phyloP scores from a whole-genome alignment of 2,113 vertebrate genomes.

The Ictalurus furcatus region DNA sequence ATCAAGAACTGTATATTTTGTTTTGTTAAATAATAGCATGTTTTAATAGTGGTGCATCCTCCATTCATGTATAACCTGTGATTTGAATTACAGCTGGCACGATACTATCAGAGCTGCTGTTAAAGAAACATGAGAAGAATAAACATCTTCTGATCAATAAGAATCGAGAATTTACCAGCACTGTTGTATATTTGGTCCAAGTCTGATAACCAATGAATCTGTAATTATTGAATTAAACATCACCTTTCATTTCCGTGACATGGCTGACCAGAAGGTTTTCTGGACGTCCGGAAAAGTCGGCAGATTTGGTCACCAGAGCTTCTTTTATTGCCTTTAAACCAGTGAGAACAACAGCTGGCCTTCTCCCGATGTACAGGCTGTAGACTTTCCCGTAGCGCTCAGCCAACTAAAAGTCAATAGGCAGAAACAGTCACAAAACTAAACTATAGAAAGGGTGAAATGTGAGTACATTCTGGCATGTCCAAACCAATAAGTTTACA shows the following conservation, averaged over 20 bases:
- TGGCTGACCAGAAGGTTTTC: slow-evolving; percentile 59
- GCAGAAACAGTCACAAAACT: neutral
- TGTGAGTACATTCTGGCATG: neutral
- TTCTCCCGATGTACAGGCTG: slow-evolving; percentile 65
- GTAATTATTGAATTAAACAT: neutral
- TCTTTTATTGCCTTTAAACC: slow-evolving; percentile 66
- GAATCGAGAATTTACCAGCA: neutral
- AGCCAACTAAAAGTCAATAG: slow-evolving; percentile 57
- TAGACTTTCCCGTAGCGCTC: slow-evolving; percentile 68
- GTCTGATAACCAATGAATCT: neutral
- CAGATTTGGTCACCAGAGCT: slow-evolving; percentile 61
- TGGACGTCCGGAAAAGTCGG: slow-evolving; percentile 69
- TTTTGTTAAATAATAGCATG: neutral
- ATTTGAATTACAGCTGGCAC: neutral
- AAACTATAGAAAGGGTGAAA: neutral
- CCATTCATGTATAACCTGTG: neutral
- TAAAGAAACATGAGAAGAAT: neutral
- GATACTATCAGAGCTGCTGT: neutral
- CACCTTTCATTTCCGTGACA: slow-evolving; percentile 53
- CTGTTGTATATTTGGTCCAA: neutral
- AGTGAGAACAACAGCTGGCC: slow-evolving; percentile 62
- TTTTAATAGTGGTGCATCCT: neutral
- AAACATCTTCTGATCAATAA: neutral
- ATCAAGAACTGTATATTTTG: neutral
- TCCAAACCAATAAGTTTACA: neutral